These are phyloP conservation scores for Pantherophis alleghaniensis DNA, from an alignment of 2,797 vertebrate genomes.

Conservation along the genomic window DNA sequence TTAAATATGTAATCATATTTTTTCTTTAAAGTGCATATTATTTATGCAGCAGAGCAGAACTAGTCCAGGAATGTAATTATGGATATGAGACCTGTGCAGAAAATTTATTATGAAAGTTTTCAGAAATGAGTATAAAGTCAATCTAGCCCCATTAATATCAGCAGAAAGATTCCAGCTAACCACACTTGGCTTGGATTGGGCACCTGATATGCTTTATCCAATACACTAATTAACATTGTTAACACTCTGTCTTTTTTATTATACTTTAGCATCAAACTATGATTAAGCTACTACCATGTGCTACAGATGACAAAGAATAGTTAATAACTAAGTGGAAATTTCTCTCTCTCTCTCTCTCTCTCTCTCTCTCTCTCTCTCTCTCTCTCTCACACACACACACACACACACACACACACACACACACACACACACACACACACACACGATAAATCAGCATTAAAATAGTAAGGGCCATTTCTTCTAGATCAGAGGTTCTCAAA, in stretches of 20 bases:
- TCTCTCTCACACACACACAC: no score
- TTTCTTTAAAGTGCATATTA: constrained; percentile 58
- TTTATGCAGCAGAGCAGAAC: constrained; percentile 67
- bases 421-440: not conserved
- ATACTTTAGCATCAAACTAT: not conserved
- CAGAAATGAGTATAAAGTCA: not conserved
- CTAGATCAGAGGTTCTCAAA: not conserved
- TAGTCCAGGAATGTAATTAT: constrained; percentile 58
- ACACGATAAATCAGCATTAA: not conserved
- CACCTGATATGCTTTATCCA: not conserved
- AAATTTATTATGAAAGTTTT: constrained; percentile 48
- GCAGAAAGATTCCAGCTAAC: not conserved
- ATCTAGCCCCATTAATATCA: constrained; percentile 20
- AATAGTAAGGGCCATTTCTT: not conserved
- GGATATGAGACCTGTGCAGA: constrained; percentile 48
- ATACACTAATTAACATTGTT: not conserved
- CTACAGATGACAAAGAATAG: not conserved
- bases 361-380: no score
- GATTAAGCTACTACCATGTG: not conserved
- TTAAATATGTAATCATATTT: constrained; percentile 64
- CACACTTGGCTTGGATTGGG: not conserved
- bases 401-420: no score
- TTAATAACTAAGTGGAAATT: not conserved
- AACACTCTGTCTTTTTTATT: not conserved
- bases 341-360: no score